phyloP scores from a whole-genome alignment of 2,797 vertebrate species.

The Hemibagrus guttatus region DNA sequence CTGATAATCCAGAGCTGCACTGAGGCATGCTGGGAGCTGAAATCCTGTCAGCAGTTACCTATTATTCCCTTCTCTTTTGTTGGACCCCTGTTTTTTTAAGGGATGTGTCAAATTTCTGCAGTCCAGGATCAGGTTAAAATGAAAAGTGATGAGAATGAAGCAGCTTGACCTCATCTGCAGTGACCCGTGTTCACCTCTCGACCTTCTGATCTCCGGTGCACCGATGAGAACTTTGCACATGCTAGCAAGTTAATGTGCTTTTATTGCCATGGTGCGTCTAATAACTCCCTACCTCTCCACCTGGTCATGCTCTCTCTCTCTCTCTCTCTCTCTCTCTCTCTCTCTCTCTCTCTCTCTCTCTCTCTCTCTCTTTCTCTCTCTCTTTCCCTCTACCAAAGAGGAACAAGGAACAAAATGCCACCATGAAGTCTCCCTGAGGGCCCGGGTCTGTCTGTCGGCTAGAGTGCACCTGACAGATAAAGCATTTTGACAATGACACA shows the following conservation, averaged over 20 bases:
- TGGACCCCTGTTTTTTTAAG: slow-evolving; percentile 23
- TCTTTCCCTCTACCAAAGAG: slow-evolving; percentile 32
- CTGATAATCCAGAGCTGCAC: neutral
- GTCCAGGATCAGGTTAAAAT: slow-evolving; percentile 63
- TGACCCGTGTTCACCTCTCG: slow-evolving; percentile 57
- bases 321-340: slow-evolving; percentile 4
- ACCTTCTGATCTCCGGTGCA: slow-evolving; percentile 59
- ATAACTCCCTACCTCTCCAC: slow-evolving; percentile 72
- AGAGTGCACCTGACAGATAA: slow-evolving; percentile 78
- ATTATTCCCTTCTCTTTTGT: slow-evolving; percentile 76
- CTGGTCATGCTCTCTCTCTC: slow-evolving; percentile 55
- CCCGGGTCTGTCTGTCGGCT: slow-evolving; percentile 71
- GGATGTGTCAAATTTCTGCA: slow-evolving; percentile 68
- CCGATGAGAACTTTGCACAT: slow-evolving; percentile 71
- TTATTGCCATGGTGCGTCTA: slow-evolving; percentile 76
- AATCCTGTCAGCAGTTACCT: slow-evolving; percentile 71
- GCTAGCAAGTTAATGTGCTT: slow-evolving; percentile 77
- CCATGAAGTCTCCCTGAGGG: slow-evolving; percentile 74
- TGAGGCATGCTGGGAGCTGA: slow-evolving; percentile 58
- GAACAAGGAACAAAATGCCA: slow-evolving; percentile 53
- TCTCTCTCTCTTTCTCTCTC: slow-evolving; percentile 12
- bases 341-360: slow-evolving; percentile 25
- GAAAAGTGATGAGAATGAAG: slow-evolving; percentile 63
- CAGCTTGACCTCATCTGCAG: slow-evolving; percentile 63
- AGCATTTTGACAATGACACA: slow-evolving; percentile 78